Percentiles rank a stretch among this genome's conserved stretches.
phyloP scores from a whole-genome alignment of 2,113 vertebrate species.

The Anarrhichthys ocellatus region DNA sequence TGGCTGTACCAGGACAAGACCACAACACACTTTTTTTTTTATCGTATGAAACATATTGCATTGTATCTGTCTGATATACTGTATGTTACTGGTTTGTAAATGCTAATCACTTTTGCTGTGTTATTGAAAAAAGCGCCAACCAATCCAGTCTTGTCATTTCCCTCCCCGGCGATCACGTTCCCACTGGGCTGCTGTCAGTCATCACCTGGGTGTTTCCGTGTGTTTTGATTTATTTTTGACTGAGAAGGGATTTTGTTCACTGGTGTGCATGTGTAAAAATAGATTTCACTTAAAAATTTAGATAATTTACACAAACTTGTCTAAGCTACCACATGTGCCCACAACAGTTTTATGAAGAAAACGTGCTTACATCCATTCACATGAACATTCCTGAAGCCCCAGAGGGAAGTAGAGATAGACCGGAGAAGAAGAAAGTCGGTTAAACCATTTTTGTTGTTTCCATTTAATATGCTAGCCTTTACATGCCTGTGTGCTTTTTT shows the following conservation, averaged over 20 bases:
- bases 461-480: conserved; percentile 44
- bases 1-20: conserved; percentile 20
- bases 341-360: conserved; percentile 32
- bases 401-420: conserved; percentile 4
- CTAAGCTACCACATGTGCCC: conserved; percentile 30
- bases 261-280: conserved; percentile 12
- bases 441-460: conserved; percentile 45
- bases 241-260: conserved; percentile 38
- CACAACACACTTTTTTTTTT: conserved; percentile 24
- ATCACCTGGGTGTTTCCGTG: conserved; percentile 40
- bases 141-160: conserved; percentile 50
- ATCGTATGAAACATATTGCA: conserved; percentile 5
- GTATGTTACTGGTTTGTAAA: conserved; percentile 33
- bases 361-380: conserved; percentile 1
- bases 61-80: conserved; percentile 48
- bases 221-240: neutral
- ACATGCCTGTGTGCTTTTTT: conserved; percentile 54
- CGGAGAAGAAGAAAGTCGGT: conserved; percentile 16
- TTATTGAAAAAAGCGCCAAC: conserved; percentile 75
- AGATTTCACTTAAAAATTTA: neutral
- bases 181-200: conserved; percentile 22
- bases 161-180: conserved; percentile 37
- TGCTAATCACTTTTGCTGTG: conserved; percentile 43
- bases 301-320: conserved; percentile 23
- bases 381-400: conserved; percentile 13